phyloP scores from a whole-genome alignment of 64 coral and sea anemone species.

The Porites australiensis region DNA sequence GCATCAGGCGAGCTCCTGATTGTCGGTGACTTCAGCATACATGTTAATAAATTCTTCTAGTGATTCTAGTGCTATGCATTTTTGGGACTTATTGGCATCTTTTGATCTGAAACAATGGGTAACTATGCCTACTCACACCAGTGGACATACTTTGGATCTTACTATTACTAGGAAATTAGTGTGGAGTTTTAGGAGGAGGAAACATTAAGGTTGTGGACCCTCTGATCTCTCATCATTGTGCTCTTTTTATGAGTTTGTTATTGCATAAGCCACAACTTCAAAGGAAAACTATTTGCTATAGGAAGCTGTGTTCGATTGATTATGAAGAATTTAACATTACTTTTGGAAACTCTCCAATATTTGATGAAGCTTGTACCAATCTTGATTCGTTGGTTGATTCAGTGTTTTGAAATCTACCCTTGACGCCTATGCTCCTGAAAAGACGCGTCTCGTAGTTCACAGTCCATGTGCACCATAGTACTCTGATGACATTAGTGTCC shows the following conservation, averaged over 20 bases:
- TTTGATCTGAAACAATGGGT: slow-evolving; percentile 9
- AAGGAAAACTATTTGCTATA: background rate
- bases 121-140: background rate
- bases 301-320: slow-evolving; percentile 18
- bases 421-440: too few species aligned
- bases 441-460: too few species aligned
- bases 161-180: background rate
- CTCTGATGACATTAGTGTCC: too few species aligned
- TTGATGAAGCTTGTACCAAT: slow-evolving; percentile 2
- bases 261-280: slow-evolving; percentile 22
- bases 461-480: too few species aligned
- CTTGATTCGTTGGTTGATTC: background rate
- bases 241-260: slow-evolving; percentile 19
- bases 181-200: background rate
- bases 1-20: background rate
- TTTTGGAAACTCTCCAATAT: background rate
- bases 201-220: background rate
- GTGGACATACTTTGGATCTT: background rate
- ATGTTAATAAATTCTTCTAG: background rate
- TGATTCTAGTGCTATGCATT: background rate
- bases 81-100: background rate
- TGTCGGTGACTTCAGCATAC: slow-evolving; percentile 1
- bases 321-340: slow-evolving; percentile 3
- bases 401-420: background rate
- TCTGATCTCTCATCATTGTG: background rate